Percentiles rank a stretch among this genome's conserved stretches.
Conservation (phyloP, 2,888 invertebrate genomes). For the Tenthredo scrophulariae region DNA sequence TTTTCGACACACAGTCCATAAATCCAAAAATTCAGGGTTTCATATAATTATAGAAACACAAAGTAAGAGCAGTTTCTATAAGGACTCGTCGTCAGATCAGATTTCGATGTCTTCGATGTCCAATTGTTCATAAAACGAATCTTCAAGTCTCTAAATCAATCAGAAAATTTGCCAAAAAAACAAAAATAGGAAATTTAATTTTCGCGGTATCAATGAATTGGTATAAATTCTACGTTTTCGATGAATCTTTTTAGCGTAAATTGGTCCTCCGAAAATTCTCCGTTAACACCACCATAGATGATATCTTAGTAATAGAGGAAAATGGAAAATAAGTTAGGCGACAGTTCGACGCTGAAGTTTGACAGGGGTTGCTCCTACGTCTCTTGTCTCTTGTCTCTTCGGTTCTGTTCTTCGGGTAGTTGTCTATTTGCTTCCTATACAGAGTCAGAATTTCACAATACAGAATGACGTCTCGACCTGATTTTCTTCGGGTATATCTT, state of each 20-base stretch:
- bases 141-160: background rate
- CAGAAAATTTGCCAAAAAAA: background rate
- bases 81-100: background rate
- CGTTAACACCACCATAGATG: background rate
- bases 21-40: background rate
- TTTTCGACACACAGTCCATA: too few species aligned
- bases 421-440: background rate
- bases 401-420: background rate
- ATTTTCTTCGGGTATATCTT: background rate
- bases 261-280: background rate
- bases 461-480: slow-evolving; percentile 20
- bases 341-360: background rate
- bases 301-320: background rate
- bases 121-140: too few species aligned
- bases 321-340: background rate
- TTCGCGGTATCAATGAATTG: background rate
- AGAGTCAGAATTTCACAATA: slow-evolving; percentile 21
- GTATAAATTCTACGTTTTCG: background rate
- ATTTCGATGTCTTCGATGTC: background rate
- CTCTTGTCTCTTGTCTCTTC: background rate
- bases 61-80: background rate
- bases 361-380: background rate
- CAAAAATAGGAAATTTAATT: background rate
- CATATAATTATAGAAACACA: background rate
- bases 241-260: background rate